Evolutionary conservation across 1,140 invertebrate genomes (phyloP), one percentile per base, ranked within the genome.

Genomic region (Acromyrmex heyeri): DNA sequence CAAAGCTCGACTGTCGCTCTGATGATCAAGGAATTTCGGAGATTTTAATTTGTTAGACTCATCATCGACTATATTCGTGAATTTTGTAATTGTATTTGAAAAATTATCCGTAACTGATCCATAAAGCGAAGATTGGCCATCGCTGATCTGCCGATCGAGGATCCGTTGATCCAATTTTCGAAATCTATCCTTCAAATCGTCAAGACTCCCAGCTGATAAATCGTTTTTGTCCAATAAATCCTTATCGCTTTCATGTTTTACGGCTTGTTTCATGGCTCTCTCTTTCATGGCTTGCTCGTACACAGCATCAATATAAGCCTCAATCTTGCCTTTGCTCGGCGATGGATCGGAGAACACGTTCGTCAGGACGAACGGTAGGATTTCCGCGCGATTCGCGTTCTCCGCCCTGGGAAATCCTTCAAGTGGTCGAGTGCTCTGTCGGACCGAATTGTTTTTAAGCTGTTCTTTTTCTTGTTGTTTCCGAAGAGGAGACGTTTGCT

Each of bases 241-340:
- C 18, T 67, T 44, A 34, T 44, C n/a, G 2, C 48, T 61, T 75
- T 76, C 57, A 16, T 70, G 21, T 21, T 65, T 62, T 38, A 50
- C 16, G 7, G 38, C 34, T 69, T 69, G 61, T 14, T 53, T 61
- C 57, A 53, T 34, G 14, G 57, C 34, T 50, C 14, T 85, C 8
- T 44, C 2, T 16, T 48, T 50, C 50, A 27, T 62, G 2, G 50
- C 18, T 53, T 50, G 65, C 2, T 75, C 57, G 10, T 48, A 10
- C 1, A 73, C 8, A 0, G 18, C 48, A 44, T 59, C 27, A n/a
- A 86, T 81, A 1, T 81, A 86, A 6, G 85, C 44, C 34, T 55
- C 76, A 53, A 87, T 87, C 27, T 38, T 61, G 14, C 24, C 34
- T 3, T 21, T 61, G 4, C 14, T 62, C 24, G 62, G 44, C 44